Base-by-base conservation (phyloP, 1,140 invertebrate species). In the Chionoecetes opilio region DNA sequence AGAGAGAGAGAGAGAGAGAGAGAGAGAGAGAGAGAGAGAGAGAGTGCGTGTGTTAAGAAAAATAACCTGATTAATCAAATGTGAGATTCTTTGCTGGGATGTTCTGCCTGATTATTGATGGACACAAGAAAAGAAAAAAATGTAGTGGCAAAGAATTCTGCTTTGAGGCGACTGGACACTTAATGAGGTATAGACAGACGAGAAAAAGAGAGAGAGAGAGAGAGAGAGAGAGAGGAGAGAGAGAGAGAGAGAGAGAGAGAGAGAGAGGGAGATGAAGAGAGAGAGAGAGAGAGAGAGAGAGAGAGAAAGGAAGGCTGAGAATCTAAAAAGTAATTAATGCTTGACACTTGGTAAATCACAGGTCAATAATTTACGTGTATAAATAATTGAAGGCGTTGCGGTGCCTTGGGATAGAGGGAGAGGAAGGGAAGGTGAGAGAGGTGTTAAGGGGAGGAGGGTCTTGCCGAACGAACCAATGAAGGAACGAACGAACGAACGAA, bases 121-220 rank as follows among this genome's bases (percentile, higher is more conserved):
- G 46, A 53, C 46, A 53, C 2, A 11, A 17, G 46, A 17, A n/a
- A 1, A 75, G 63, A 75, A 75, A 75, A 75, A n/a, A 75, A 75
- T n/a, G n/a, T n/a, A n/a, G n/a, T 17, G 63, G 21, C 21, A 75
- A 75, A 75, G n/a, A 75, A 75, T n/a, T 75, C 63, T 26, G 21
- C 63, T 75, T 75, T 75, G 63, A 75, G 63, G 63, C 63, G n/a
- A 75, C 63, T 75, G 63, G 63, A 75, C 11, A 75, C 63, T 53
- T 75, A 75, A 75, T 75, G 63, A 75, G 29, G 29, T 85, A 34
- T 88, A 17, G 38, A 8, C 86, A 31, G 38, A 41, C 86, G 34
- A 38, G 86, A 17, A 88, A 32, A 88, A 31, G 86, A 87, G 86
- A 87, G 86, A 87, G 86, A 87, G 86, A 87, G 86, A 41, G 38